Evolutionary conservation across 2,888 invertebrate species (phyloP).

Genomic region (Drosophila fungiperda): DNA sequence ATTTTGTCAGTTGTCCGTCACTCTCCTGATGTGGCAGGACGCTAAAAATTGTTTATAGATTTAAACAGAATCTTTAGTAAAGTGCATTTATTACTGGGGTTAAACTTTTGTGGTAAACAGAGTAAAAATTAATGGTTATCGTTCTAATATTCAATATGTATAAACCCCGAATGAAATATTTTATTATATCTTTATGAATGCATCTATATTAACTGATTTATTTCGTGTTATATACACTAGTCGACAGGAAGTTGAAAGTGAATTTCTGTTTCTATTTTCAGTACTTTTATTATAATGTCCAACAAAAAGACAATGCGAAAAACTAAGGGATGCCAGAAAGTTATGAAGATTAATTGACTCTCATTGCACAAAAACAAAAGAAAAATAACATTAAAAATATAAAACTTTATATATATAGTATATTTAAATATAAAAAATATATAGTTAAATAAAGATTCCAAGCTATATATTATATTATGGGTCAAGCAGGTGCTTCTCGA

Average conservation of each 20-base stretch:
- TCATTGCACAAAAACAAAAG: not conserved
- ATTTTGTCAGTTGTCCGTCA: slow-evolving; percentile 41
- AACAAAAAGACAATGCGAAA: not conserved
- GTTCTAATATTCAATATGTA: not conserved
- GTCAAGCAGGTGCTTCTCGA: not conserved
- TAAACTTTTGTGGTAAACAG: not conserved
- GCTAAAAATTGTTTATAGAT: not conserved
- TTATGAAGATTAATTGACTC: not conserved
- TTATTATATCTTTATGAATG: not conserved
- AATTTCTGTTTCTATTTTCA: too few relatives aligned
- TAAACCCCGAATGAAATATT: not conserved
- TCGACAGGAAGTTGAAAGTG: too few relatives aligned
- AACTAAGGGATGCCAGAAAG: not conserved
- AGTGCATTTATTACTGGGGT: not conserved
- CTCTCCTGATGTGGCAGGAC: not conserved
- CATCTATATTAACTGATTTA: not conserved
- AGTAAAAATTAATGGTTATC: not conserved
- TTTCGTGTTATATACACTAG: too few relatives aligned
- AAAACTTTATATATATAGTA: not conserved
- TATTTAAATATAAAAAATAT: not conserved
- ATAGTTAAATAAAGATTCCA: not conserved
- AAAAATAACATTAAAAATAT: not conserved
- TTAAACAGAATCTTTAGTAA: not conserved
- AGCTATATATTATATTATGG: not conserved
- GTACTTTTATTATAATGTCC: not conserved